Evolutionary conservation across 2,113 vertebrate species (phyloP), one percentile per base, ranked within the genome.

Genomic region (Perognathus longimembris): DNA sequence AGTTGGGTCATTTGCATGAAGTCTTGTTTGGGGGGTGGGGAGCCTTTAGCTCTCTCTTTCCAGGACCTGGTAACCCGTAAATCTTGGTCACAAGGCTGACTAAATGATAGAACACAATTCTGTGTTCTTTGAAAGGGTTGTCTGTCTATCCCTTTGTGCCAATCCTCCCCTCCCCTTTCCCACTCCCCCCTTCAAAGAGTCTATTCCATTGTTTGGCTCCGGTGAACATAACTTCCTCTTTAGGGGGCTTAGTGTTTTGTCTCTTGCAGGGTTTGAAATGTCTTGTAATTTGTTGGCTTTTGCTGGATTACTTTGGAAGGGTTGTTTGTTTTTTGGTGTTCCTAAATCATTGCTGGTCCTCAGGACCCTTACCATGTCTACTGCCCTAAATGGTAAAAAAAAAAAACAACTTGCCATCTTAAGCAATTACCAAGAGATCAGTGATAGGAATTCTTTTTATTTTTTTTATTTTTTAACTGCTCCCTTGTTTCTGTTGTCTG

Each of bases 221-320:
- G 85, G 12, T 18, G 3, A 94, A 89, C 86, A 93, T 96, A 94
- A 73, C 85, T 97, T 74, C 24, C 94, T 95, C 90, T 88, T 75
- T 69, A 78, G 91, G 36, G 91, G 89, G 34, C 91, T 94, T n/a
- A n/a, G 87, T 88, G 54, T 90, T 90, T 88, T 82, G 86, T 91
- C 82, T 95, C 96, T 92, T 76, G 84, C 84, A 92, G 94, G 92
- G 85, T 95, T 95, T 96, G 89, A 97, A 96, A 89, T 40, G 59
- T 88, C 94, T 14, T 34, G 88, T 96, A 86, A 93, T 86, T 64
- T 94, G 82, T 73, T 85, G 88, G 66, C 36, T 88, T 95, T 96
- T 92, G 67, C 88, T 78, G 74, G 67, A 50, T 94, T 90, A 18
- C 15, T 38, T 57, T 78, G 5, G 57, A 74, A 17, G 22, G 70